Evolutionary conservation across 2,113 vertebrate species (phyloP).

Genomic region (Serinus canaria): DNA sequence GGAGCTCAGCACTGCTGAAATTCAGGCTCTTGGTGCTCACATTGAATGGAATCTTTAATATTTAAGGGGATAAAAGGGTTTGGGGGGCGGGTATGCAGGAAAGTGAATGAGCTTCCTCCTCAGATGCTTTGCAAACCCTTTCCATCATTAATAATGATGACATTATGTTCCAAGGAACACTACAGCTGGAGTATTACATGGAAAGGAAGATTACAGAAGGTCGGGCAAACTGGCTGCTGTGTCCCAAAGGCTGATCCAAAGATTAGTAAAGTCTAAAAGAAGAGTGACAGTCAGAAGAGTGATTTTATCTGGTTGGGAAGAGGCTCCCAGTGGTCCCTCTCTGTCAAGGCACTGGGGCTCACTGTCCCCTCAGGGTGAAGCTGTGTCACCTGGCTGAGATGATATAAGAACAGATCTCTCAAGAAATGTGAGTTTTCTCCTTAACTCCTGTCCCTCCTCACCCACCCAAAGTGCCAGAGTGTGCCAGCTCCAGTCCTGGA

Average conservation of each 20-base stretch:
- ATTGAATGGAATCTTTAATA: slow-evolving; percentile 13
- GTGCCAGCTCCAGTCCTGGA: not conserved
- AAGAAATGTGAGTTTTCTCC: not conserved
- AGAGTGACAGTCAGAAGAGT: not conserved
- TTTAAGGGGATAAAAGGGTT: slow-evolving; percentile 28
- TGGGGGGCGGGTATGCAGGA: not conserved
- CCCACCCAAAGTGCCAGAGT: accelerated
- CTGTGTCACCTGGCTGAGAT: not conserved
- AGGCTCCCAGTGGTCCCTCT: not conserved
- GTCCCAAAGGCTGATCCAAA: not conserved
- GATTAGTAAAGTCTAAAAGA: not conserved
- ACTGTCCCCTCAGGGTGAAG: not conserved
- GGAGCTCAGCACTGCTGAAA: slow-evolving; percentile 15
- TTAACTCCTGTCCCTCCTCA: not conserved
- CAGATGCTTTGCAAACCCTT: not conserved
- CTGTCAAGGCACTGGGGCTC: not conserved
- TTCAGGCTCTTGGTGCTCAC: not conserved
- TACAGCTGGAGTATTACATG: not conserved
- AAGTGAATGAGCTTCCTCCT: slow-evolving; percentile 40
- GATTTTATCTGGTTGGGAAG: not conserved
- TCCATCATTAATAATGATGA: not conserved
- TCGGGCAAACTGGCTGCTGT: not conserved
- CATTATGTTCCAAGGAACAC: not conserved
- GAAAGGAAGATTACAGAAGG: not conserved
- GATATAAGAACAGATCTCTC: not conserved